Percentiles rank a stretch among this genome's conserved stretches.
Conservation (phyloP, 2,888 invertebrate genomes). For the Erebia aethiops region DNA sequence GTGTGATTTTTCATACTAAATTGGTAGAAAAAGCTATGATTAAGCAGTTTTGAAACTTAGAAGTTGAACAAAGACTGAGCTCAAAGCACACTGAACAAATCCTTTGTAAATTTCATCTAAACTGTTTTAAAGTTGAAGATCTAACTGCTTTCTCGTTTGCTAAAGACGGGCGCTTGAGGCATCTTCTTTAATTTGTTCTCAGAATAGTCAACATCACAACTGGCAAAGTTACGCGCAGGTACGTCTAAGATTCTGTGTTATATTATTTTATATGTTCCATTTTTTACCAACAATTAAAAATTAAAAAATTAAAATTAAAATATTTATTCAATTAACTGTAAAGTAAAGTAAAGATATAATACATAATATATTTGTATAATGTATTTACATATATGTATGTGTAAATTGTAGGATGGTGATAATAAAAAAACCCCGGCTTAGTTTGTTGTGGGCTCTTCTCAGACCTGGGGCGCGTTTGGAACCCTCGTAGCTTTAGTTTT, state of each 20-base stretch:
- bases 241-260: background rate
- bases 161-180: constrained; percentile 59
- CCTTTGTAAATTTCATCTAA: constrained; percentile 74
- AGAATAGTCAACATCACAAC: constrained; percentile 59
- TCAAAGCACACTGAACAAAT: constrained; percentile 58
- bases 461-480: too few species aligned
- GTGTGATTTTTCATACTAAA: constrained; percentile 16
- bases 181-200: constrained; percentile 71
- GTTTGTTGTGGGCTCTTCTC: too few species aligned
- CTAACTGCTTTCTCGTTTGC: constrained; percentile 60
- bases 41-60: constrained; percentile 54
- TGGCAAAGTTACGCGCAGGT: background rate
- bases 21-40: constrained; percentile 43
- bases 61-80: constrained; percentile 63
- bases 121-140: constrained; percentile 63
- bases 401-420: too few species aligned
- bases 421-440: too few species aligned
- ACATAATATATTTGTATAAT: too few species aligned
- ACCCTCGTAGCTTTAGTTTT: too few species aligned
- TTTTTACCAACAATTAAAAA: too few species aligned
- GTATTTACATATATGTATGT: too few species aligned
- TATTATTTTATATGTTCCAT: background rate
- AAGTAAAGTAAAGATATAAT: too few species aligned
- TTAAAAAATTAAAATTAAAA: too few species aligned
- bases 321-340: too few species aligned